Evolutionary conservation across 2,113 vertebrate species (phyloP), one percentile per base, ranked within the genome.

Genomic region (Gorsachius goisagi): DNA sequence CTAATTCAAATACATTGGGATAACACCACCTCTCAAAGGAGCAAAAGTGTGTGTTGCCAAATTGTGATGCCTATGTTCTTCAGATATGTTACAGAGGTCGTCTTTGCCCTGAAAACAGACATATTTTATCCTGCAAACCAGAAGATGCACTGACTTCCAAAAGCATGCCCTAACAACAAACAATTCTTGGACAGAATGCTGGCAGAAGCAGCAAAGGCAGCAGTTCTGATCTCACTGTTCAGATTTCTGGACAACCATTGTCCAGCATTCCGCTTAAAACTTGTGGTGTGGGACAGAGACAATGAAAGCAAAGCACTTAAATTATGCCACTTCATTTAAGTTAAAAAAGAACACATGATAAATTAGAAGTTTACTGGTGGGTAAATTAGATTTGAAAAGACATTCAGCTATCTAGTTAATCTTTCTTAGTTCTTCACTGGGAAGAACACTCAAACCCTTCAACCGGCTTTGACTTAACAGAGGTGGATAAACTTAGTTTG

Each of bases 171-270:
- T 35, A 62, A 62, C 20, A 68, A 30, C 7, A 37, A 67, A 66
- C 8, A 10, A 6, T 2, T 44, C 69, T 74, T 24, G 53, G 58
- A 71, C 2, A 0, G 18, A 67, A 55, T 3, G 5, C 12, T 1
- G 1, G 41, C 44, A 66, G 52, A 6, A 84, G 20, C 11, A 69
- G 55, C n/a, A 63, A 32, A 74, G 26, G 33, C 39, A 92, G 39
- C 21, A 68, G 39, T 26, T 68, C 1, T 0, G 28, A 75, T 58
- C 32, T 74, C 52, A 23, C 2, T 0, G 4, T 44, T 67, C 41
- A 28, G 30, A 60, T 32, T 79, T 79, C 35, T 75, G 9, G n/a
- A 72, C 24, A 89, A 35, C 9, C 33, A 22, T 6, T 74, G 33
- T 52, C 62, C n/a, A 90, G 39, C 9, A 52, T 16, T 85, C 49